phyloP scores from a whole-genome alignment of 2,113 vertebrate genomes.

The Rhinichthys klamathensis region DNA sequence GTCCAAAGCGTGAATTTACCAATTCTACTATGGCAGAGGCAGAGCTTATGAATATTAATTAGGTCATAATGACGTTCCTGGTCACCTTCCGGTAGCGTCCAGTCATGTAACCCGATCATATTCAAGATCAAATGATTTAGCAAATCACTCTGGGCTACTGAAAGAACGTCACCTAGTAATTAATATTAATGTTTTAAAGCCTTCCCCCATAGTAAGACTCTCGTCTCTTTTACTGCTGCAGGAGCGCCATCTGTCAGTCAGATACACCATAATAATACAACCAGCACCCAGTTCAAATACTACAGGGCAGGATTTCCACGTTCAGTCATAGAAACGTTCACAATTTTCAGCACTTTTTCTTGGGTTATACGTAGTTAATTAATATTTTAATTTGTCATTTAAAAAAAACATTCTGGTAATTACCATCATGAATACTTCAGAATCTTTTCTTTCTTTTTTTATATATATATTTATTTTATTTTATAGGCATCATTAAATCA shows the following conservation, averaged over 20 bases:
- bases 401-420: too few relatives aligned
- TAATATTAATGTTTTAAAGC: neutral
- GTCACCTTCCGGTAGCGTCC: neutral
- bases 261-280: neutral
- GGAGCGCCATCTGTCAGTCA: constrained; percentile 4
- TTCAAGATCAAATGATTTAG: neutral
- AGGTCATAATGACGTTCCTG: neutral
- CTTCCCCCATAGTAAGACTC: neutral
- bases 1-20: neutral
- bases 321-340: neutral
- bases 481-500: too few relatives aligned
- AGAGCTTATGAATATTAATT: neutral
- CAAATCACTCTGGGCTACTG: neutral
- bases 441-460: too few relatives aligned
- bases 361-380: too few relatives aligned
- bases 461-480: too few relatives aligned
- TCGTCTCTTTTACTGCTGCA: neutral
- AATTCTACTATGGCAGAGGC: neutral
- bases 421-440: too few relatives aligned
- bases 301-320: neutral
- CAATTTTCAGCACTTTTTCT: neutral
- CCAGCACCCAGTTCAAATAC: neutral
- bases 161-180: neutral
- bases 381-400: too few relatives aligned
- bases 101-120: neutral